Evolutionary conservation across 2,888 invertebrate genomes (phyloP).

Genomic region (Eristalis pertinax): DNA sequence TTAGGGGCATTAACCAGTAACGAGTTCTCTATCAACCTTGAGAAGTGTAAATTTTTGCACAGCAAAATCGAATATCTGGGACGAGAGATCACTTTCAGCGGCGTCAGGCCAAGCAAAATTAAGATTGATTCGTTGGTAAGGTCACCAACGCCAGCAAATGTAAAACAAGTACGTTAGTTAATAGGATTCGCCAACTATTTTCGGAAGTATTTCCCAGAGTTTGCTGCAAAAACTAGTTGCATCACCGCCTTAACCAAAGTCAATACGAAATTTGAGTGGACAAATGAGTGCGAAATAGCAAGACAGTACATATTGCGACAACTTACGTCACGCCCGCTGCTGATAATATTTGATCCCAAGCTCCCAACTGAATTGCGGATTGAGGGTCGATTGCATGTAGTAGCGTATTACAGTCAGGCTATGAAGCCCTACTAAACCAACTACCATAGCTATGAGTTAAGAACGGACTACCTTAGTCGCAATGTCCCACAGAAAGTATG

Average conservation of each 20-base stretch:
- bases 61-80: too few species aligned
- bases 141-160: slow-evolving; percentile 25
- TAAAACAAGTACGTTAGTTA: slow-evolving; percentile 46
- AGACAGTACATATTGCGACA: too few species aligned
- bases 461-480: slow-evolving; percentile 41
- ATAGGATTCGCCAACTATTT: slow-evolving; percentile 50
- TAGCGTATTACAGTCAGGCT: slow-evolving; percentile 47
- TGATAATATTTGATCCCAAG: too few species aligned
- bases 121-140: slow-evolving; percentile 37
- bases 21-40: too few species aligned
- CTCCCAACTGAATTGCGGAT: slow-evolving; percentile 34
- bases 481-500: not conserved
- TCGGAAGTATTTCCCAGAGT: slow-evolving; percentile 42
- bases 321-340: too few species aligned
- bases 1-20: too few species aligned
- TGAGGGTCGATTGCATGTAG: slow-evolving; percentile 26
- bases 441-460: not conserved
- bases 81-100: slow-evolving; percentile 50
- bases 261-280: too few species aligned
- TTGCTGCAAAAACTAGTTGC: slow-evolving; percentile 22
- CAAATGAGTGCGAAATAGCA: too few species aligned
- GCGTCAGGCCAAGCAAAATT: slow-evolving; percentile 22
- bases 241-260: too few species aligned
- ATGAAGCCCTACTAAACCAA: slow-evolving; percentile 3
- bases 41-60: too few species aligned